These are phyloP conservation scores for Xenops minutus DNA, from an alignment of 2,797 vertebrate species.

Conservation along the genomic window DNA sequence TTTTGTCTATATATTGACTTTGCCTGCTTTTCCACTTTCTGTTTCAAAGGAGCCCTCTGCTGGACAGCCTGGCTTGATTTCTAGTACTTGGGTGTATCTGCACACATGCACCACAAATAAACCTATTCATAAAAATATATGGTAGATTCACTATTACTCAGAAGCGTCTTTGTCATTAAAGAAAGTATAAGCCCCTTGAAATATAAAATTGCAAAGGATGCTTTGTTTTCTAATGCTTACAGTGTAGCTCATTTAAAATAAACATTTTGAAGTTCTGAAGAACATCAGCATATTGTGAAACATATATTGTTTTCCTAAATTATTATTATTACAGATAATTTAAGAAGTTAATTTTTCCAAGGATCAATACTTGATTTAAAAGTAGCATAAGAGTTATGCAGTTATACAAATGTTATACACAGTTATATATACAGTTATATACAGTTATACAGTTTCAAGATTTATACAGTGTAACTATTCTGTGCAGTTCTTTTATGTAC, in stretches of 20 bases:
- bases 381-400: slow-evolving; percentile 45
- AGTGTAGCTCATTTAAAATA: slow-evolving; percentile 42
- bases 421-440: neutral
- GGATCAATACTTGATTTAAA: slow-evolving; percentile 64
- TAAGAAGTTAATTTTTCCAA: slow-evolving; percentile 70
- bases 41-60: slow-evolving; percentile 84
- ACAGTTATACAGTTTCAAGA: neutral
- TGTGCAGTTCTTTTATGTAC: slow-evolving; percentile 48
- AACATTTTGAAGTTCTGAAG: slow-evolving; percentile 56
- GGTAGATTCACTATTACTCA: slow-evolving; percentile 10
- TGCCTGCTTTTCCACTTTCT: slow-evolving; percentile 62
- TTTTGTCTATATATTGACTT: slow-evolving; percentile 56
- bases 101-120: neutral
- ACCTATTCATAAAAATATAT: slow-evolving; percentile 4
- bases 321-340: slow-evolving; percentile 66
- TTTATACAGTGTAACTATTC: slow-evolving; percentile 18
- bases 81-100: neutral
- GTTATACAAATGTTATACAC: neutral
- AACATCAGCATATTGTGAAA: slow-evolving; percentile 20
- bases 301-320: slow-evolving; percentile 56
- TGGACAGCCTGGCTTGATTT: slow-evolving; percentile 67
- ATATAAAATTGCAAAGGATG: slow-evolving; percentile 18
- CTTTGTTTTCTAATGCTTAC: slow-evolving; percentile 47
- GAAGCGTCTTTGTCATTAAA: slow-evolving; percentile 38
- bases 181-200: neutral